Evolutionary conservation across 2,113 vertebrate genomes (phyloP).

Genomic region (Galbula dea): DNA sequence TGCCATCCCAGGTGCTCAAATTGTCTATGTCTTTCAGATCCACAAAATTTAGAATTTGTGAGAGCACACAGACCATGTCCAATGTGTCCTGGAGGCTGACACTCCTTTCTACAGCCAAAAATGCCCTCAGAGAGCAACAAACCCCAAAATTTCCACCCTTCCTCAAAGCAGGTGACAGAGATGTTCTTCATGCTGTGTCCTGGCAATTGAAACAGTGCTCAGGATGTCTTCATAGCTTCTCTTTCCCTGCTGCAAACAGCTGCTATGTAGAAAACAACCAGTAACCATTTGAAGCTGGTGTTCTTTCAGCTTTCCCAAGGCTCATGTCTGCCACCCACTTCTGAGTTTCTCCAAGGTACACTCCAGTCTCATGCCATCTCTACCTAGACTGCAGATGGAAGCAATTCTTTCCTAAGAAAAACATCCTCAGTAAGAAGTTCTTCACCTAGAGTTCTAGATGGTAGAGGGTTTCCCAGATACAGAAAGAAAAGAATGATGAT

Average conservation of each 20-base stretch:
- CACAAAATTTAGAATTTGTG: not conserved
- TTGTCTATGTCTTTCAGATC: not conserved
- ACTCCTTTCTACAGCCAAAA: not conserved
- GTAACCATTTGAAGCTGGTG: not conserved
- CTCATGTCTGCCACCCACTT: not conserved
- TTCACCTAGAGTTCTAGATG: not conserved
- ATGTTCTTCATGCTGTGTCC: not conserved
- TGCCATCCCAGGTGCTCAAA: not conserved
- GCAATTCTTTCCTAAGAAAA: not conserved
- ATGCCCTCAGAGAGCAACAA: not conserved
- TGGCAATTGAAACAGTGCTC: not conserved
- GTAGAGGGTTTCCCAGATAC: not conserved
- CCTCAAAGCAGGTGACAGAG: slow-evolving; percentile 5
- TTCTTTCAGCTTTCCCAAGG: not conserved
- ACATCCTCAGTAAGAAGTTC: not conserved
- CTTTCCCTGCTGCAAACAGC: not conserved
- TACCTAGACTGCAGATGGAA: not conserved
- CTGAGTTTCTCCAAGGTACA: not conserved
- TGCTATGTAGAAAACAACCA: slow-evolving; percentile 24
- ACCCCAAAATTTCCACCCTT: not conserved
- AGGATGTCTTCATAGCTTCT: not conserved
- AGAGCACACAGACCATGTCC: not conserved
- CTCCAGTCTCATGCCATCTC: not conserved
- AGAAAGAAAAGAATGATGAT: not conserved
- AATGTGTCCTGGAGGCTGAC: not conserved